Evolutionary conservation across 92 coral and sea anemone genomes (phyloP), one percentile per base, ranked within the genome.

Genomic region (Palythoa grandis): DNA sequence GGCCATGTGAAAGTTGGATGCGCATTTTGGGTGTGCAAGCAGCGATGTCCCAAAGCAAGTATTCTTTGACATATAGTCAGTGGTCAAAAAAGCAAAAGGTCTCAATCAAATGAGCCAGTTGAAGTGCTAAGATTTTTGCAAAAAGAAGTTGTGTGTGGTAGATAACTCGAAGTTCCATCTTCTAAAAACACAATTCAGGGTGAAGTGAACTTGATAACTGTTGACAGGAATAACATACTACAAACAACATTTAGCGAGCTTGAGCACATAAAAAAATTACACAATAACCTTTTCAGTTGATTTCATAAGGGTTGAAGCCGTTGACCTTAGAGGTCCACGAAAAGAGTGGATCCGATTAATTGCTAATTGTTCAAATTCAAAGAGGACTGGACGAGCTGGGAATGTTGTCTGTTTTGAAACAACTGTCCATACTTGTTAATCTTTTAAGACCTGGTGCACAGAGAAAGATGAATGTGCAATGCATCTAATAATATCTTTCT

Each of bases 381-480:
- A 58, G 61, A 23, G 93, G 95, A 12, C 89, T 87, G 10, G 90
- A 87, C 60, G 73, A 52, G 89, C 78, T 87, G 35, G 90, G 93
- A 60, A 92, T 92, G 87, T 63, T 92, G 43, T 90, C 93, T 52
- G 93, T 88, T 75, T 77, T 92, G 14, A 82, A 72, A 76, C 78
- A 90, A 56, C 88, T 90, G 22, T 93, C 90, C 56, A 63, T 87
- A 75, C 85, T 88, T 11, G 29, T 73, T 70, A 67, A 92, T 80
- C 90, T 92, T 67, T 76, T 90, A 77, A 68, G 92, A 83, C 93
- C 92, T 20, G 83, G 48, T n/a, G 83, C 82, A 61, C 93, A 90
- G 80, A 74, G 60, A 11, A 60, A 85, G 56, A 6, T 90, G 65
- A 74, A 73, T 79, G 90, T 89, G 57, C 88, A 25, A 71, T n/a